Evolutionary conservation across 2,797 vertebrate species (phyloP).

Genomic region (Smutsia gigantea): DNA sequence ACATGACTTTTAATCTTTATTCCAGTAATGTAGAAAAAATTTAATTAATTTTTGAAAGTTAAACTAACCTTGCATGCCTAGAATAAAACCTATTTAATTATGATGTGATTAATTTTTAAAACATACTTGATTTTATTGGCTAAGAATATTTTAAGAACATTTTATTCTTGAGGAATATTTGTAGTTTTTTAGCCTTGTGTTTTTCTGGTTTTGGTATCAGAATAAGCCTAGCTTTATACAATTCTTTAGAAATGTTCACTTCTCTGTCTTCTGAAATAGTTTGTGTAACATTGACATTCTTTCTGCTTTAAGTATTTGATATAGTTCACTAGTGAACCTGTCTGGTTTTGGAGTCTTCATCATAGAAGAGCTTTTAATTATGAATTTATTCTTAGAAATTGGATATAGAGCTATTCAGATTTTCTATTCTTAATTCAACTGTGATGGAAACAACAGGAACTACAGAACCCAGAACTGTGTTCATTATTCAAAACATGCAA

Average conservation of each 20-base stretch:
- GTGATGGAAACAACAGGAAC: not conserved
- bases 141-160: not conserved
- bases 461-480: not conserved
- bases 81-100: not conserved
- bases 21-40: not conserved
- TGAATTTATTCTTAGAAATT: not conserved
- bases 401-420: not conserved
- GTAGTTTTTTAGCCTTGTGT: not conserved
- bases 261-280: not conserved
- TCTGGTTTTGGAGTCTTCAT: not conserved
- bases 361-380: not conserved
- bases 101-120: not conserved
- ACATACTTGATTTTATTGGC: not conserved
- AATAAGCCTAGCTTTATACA: not conserved
- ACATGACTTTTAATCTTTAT: not conserved
- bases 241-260: not conserved
- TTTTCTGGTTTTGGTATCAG: not conserved
- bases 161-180: not conserved
- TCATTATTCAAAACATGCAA: not conserved
- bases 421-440: not conserved
- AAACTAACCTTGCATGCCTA: not conserved
- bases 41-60: not conserved
- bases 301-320: not conserved
- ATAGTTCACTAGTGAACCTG: not conserved
- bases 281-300: not conserved